phyloP scores from a whole-genome alignment of 2,113 vertebrate genomes.

The Ellobius talpinus region DNA sequence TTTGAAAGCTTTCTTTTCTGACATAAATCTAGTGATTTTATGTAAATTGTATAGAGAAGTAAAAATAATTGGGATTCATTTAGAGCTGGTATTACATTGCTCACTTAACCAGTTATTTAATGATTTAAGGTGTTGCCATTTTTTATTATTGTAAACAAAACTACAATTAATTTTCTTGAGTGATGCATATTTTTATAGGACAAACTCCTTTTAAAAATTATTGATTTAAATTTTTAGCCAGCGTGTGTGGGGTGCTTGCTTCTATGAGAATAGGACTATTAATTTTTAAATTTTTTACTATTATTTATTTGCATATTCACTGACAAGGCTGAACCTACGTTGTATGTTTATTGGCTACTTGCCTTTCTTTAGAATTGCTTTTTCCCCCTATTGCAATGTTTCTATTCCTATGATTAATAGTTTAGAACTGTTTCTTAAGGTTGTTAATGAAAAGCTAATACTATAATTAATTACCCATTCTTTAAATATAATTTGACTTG shows the following conservation, averaged over 20 bases:
- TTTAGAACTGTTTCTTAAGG: conserved; percentile 35
- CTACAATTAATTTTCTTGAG: conserved; percentile 36
- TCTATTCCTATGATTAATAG: conserved; percentile 20
- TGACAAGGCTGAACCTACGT: not conserved
- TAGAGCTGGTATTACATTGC: not conserved
- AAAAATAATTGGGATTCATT: conserved; percentile 8
- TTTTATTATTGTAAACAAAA: conserved; percentile 46
- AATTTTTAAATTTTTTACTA: conserved; percentile 21
- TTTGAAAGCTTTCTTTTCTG: conserved; percentile 19
- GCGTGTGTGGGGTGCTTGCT: too few relatives aligned
- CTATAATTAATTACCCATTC: not conserved
- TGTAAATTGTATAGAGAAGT: conserved; percentile 17
- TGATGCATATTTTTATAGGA: not conserved
- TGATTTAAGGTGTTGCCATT: not conserved
- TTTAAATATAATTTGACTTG: conserved; percentile 25
- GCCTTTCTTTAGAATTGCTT: not conserved
- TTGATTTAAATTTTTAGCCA: conserved; percentile 18
- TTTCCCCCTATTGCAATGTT: not conserved
- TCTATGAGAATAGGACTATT: not conserved
- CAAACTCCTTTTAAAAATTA: conserved; percentile 21
- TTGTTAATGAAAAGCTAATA: not conserved
- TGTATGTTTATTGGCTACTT: not conserved
- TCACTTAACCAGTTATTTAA: conserved; percentile 1
- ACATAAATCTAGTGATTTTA: conserved; percentile 47
- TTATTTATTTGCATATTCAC: not conserved